Evolutionary conservation across 2,797 vertebrate species (phyloP).

Genomic region (Pogonophryne albipinna): DNA sequence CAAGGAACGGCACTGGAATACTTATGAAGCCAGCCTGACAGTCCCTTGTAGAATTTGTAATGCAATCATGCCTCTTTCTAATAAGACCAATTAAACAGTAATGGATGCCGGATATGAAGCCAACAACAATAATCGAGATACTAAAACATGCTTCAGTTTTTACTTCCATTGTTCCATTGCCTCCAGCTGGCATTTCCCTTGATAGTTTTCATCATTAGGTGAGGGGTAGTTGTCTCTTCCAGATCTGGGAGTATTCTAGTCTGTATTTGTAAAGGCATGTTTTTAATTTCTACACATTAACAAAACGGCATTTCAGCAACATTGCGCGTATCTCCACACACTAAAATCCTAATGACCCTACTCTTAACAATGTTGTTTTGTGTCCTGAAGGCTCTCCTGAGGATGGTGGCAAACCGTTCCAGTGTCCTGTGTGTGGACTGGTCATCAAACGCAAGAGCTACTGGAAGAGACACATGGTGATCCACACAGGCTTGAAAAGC

Average conservation of each 20-base stretch:
- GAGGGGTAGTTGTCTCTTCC: slow-evolving; percentile 42
- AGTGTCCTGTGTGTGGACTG: slow-evolving; percentile 98
- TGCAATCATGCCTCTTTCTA: slow-evolving; percentile 89
- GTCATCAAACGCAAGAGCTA: slow-evolving; percentile 99
- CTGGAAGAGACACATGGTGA: slow-evolving; percentile 99
- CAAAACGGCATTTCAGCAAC: slow-evolving; percentile 9
- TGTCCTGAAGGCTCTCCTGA: slow-evolving; percentile 90
- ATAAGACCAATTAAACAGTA: slow-evolving; percentile 90
- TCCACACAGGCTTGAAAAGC: slow-evolving; percentile 99
- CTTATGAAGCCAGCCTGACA: slow-evolving; percentile 87
- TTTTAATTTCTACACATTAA: slow-evolving; percentile 33
- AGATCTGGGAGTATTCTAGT: slow-evolving; percentile 33
- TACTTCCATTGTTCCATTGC: slow-evolving; percentile 73
- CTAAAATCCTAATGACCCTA: slow-evolving; percentile 8
- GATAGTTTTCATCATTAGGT: slow-evolving; percentile 65
- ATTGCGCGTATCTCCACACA: slow-evolving; percentile 2
- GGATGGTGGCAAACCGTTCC: slow-evolving; percentile 98
- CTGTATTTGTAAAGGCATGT: slow-evolving; percentile 19
- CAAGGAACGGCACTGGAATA: slow-evolving; percentile 86
- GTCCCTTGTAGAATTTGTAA: slow-evolving; percentile 88
- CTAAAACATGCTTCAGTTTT: slow-evolving; percentile 83
- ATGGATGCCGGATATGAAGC: slow-evolving; percentile 88
- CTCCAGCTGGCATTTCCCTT: slow-evolving; percentile 73
- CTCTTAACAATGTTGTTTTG: slow-evolving; percentile 34
- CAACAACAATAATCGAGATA: slow-evolving; percentile 88